Base-by-base conservation (phyloP, 2,797 vertebrate genomes). In the Cacajao melanocephalus region DNA sequence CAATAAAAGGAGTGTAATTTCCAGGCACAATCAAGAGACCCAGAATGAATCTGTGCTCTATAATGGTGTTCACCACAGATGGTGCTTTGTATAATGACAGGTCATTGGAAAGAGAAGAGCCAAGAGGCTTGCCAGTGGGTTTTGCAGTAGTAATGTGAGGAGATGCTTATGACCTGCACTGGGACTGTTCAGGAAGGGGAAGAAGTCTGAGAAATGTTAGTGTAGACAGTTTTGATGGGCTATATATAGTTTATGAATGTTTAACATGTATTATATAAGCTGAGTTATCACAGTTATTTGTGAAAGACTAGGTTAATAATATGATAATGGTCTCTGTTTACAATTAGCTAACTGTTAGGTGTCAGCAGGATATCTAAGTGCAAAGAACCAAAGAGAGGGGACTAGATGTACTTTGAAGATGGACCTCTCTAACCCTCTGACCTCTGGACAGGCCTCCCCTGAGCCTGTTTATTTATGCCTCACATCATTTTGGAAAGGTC, bases 281-380 rank as follows among this genome's bases (percentile, higher is more conserved):
- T n/a, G 61, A 67, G 33, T 67, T 67, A n/a, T 67, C 61, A 67
- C 61, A 67, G 15, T 33, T 52, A 50, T n/a, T 4, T 79, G n/a
- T 73, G 19, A 81, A 82, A 91, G 39, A 57, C 24, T 24, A 58
- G 94, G 76, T 44, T 85, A 93, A 81, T 39, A 93, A 64, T 72
- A 76, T 0, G 6, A 36, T 52, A 76, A 94, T 90, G 93, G 96
- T 55, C 81, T 97, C 87, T 79, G n/a, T 57, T 97, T 64, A 92
- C 90, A 86, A 52, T 93, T 81, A 90, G 83, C 88, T 88, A 90
- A 93, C 94, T 95, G 84, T 90, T 82, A 55, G 70, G 20, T 87
- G 64, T 83, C 44, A 76, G 58, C 64, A 91, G 50, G 61, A 84
- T 72, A 36, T 52, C 75, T 64, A 70, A 93, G 39, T 81, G 24